Base-by-base conservation (phyloP, 2,888 invertebrate genomes). In the Spodoptera littoralis region DNA sequence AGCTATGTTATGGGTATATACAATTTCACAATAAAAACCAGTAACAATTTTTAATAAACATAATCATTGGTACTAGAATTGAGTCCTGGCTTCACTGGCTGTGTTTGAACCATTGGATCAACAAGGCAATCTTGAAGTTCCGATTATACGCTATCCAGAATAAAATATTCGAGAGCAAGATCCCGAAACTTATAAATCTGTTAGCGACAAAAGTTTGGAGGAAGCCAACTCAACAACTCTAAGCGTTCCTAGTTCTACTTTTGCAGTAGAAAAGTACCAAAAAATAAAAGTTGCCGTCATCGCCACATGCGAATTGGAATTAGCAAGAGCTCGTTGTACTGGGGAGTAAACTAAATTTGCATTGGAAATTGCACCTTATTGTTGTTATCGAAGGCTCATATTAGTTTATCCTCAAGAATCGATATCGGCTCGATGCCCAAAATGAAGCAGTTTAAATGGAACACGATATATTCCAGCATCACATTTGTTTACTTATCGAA, bases 221-320 rank as follows among this genome's bases (percentile, higher is more conserved):
- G 49, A 51, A 68, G 65, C 46, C 60, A 54, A 66, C 44, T 42
- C 43, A 48, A 11, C 74, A 55, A 59, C 53, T 77, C 81, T 80
- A 71, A 61, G 47, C 41, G 56, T 85, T 86, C 42, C 27, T 80
- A 84, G 64, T 71, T 83, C 87, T 88, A 80, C 70, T 46, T 73
- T 68, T 65, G 74, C 78, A 80, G 83, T 81, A 81, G 81, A 81
- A 78, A 85, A 86, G 83, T 82, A 88, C 85, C 87, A 84, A 88
- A 88, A 89, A 90, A 89, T 88, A 89, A 90, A 90, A 88, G 85
- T 85, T 81, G 81, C 86, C 86, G 87, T 89, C 87, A 87, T 88
- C 86, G 85, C 87, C 90, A 91, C 89, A 89, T 89, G 90, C 86
- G 90, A 88, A 85, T 88, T 76, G 88, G 85, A 88, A 90, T 90